Conservation (phyloP, 2,797 vertebrate species). For the Argyrosomus regius region DNA sequence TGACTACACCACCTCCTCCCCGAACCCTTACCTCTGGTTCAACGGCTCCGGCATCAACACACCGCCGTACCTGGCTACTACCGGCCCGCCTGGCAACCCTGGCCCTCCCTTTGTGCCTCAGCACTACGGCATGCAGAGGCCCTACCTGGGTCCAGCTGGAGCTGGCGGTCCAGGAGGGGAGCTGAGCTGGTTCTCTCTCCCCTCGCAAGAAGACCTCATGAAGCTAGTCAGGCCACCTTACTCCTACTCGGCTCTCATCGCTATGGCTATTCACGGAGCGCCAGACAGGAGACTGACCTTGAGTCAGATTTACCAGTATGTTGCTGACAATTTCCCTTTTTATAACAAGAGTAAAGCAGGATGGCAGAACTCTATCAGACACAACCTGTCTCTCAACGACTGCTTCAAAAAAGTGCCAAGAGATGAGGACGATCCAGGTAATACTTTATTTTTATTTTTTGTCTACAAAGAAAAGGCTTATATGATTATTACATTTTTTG, state of each 20-base stretch:
- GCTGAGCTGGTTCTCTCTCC: constrained; percentile 96
- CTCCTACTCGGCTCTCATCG: constrained; percentile 98
- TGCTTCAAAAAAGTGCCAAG: constrained; percentile 98
- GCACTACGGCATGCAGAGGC: constrained; percentile 95
- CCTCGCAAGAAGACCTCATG: constrained; percentile 98
- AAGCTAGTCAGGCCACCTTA: constrained; percentile 97
- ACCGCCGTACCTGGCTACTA: constrained; percentile 79
- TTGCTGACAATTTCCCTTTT: constrained; percentile 98
- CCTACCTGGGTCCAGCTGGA: constrained; percentile 88
- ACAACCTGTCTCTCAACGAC: constrained; percentile 97
- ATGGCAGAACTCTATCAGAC: constrained; percentile 98
- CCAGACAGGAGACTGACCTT: constrained; percentile 94
- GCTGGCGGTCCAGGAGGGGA: constrained; percentile 87
- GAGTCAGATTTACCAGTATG: constrained; percentile 99
- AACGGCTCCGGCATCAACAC: constrained; percentile 85
- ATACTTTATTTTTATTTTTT: constrained; percentile 41
- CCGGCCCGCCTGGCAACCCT: constrained; percentile 80
- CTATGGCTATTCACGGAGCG: constrained; percentile 98
- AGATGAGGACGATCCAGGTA: constrained; percentile 98
- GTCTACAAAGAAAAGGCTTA: neutral
- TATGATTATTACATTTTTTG: too few relatives aligned
- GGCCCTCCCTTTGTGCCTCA: constrained; percentile 93
- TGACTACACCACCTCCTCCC: constrained; percentile 89
- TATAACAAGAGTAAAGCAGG: constrained; percentile 99
- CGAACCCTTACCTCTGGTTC: constrained; percentile 94